Evolutionary conservation across 2,113 vertebrate genomes (phyloP).

Genomic region (Cyprinus carpio): DNA sequence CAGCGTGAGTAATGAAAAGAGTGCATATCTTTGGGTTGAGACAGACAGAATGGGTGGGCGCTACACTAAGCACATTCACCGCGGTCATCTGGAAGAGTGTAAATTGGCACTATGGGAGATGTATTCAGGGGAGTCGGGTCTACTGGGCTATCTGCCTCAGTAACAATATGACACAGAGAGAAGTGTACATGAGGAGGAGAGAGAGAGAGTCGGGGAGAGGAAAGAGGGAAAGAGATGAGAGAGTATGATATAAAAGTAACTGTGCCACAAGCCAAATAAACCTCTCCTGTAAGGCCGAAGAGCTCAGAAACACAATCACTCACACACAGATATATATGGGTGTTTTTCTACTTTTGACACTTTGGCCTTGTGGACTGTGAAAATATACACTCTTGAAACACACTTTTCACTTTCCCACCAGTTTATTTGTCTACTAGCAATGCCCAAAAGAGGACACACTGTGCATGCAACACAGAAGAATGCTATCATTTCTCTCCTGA

Average conservation of each 20-base stretch:
- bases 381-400: slow-evolving; percentile 1
- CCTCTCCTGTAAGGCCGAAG: background rate
- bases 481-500: background rate
- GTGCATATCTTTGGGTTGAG: slow-evolving; percentile 10
- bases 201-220: background rate
- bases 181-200: background rate
- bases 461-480: background rate
- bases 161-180: slow-evolving; percentile 50
- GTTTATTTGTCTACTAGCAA: background rate
- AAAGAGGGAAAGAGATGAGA: background rate
- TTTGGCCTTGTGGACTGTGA: background rate
- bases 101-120: slow-evolving; percentile 56
- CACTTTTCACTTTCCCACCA: background rate
- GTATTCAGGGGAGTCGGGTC: slow-evolving; percentile 40
- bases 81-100: slow-evolving; percentile 31
- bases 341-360: slow-evolving; percentile 11
- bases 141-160: slow-evolving; percentile 38
- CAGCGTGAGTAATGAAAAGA: slow-evolving; percentile 14
- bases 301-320: slow-evolving; percentile 20
- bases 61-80: slow-evolving; percentile 28
- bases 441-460: background rate
- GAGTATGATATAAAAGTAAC: background rate
- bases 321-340: background rate
- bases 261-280: slow-evolving; percentile 27
- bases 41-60: slow-evolving; percentile 38